phyloP scores from a whole-genome alignment of 1,140 invertebrate genomes.

The Euwallacea fornicatus region DNA sequence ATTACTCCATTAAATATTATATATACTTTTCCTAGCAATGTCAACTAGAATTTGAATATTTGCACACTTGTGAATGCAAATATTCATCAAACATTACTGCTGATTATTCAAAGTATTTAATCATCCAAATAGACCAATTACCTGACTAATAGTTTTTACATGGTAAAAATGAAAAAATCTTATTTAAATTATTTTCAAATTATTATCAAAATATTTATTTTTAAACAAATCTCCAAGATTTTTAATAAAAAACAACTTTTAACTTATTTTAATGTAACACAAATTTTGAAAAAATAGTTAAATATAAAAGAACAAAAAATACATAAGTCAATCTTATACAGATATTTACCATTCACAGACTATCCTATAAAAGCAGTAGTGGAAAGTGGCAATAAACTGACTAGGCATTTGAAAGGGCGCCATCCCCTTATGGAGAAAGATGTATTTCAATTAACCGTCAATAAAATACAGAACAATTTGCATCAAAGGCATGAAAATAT shows the following conservation, averaged over 20 bases:
- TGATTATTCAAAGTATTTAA: too few species aligned
- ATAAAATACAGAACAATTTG: slow-evolving; percentile 52
- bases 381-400: slow-evolving; percentile 59
- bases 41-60: background rate
- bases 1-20: background rate
- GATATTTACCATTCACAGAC: slow-evolving; percentile 49
- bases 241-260: too few species aligned
- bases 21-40: background rate
- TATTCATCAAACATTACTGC: slow-evolving; percentile 1
- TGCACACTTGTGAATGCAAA: background rate
- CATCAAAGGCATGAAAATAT: slow-evolving; percentile 55
- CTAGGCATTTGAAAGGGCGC: slow-evolving; percentile 62
- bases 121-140: too few species aligned
- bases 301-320: too few species aligned
- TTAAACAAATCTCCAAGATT: too few species aligned
- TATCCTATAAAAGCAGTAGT: slow-evolving; percentile 57
- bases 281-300: too few species aligned
- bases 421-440: slow-evolving; percentile 63
- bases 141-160: too few species aligned
- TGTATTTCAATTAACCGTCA: slow-evolving; percentile 55
- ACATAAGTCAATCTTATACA: too few species aligned
- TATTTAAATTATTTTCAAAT: too few species aligned
- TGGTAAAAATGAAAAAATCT: too few species aligned
- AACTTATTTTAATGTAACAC: too few species aligned
- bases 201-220: too few species aligned